Percentiles rank a stretch among this genome's conserved stretches.
Conservation (phyloP, 2,113 vertebrate genomes). For the Laticauda colubrina region DNA sequence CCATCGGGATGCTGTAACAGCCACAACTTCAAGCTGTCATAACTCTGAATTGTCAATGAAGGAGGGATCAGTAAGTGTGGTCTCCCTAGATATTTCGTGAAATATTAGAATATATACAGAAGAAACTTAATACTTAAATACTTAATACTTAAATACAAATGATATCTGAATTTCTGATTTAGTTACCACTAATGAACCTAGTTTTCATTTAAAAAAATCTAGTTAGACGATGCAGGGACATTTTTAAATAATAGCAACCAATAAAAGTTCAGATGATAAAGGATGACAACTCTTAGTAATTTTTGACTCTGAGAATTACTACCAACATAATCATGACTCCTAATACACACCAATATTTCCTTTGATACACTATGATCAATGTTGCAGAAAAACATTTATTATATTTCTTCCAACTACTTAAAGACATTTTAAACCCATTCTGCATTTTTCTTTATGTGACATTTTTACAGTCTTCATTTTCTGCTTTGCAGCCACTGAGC, state of each 20-base stretch:
- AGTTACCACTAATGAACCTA: constrained; percentile 58
- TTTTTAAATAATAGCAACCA: constrained; percentile 80
- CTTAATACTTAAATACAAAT: background rate
- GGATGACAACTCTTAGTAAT: constrained; percentile 75
- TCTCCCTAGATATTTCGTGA: background rate
- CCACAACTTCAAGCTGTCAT: background rate
- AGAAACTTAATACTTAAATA: background rate
- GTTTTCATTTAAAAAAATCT: constrained; percentile 77
- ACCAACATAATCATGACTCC: constrained; percentile 82
- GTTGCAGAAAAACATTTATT: constrained; percentile 94
- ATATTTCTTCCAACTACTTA: constrained; percentile 97
- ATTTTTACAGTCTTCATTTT: constrained; percentile 99
- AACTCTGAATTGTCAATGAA: background rate
- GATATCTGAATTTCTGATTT: constrained; percentile 68
- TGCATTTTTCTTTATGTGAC: constrained; percentile 96
- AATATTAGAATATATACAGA: constrained; percentile 50
- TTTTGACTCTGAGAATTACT: constrained; percentile 80
- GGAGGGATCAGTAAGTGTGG: background rate
- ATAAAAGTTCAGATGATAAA: constrained; percentile 81
- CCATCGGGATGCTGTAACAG: background rate
- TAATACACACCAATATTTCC: constrained; percentile 88
- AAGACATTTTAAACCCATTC: constrained; percentile 89
- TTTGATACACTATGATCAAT: constrained; percentile 91
- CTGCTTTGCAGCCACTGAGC: constrained; percentile 92
- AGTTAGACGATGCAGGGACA: constrained; percentile 70